Conservation (phyloP, 1,140 invertebrate species). For the Cherax destructor region DNA sequence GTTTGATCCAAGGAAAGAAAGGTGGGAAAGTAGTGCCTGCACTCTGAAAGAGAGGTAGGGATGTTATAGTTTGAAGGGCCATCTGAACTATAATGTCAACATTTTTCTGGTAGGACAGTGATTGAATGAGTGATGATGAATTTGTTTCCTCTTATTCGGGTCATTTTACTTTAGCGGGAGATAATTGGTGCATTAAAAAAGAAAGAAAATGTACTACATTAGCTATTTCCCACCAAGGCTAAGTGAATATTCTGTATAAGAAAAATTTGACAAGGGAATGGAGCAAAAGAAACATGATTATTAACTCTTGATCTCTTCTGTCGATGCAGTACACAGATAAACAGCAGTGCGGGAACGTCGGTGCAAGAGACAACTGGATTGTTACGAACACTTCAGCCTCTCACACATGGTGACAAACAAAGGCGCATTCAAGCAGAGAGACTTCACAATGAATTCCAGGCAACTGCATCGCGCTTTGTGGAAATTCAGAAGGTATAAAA, state of each 20-base stretch:
- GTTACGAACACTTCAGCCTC: conserved; percentile 42
- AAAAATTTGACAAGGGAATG: not conserved
- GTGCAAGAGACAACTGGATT: conserved; percentile 47
- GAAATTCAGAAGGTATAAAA: conserved; percentile 53
- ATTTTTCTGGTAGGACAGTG: no score
- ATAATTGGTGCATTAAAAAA: no score
- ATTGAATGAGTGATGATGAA: no score
- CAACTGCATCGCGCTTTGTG: conserved; percentile 60
- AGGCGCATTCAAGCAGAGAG: conserved; percentile 45
- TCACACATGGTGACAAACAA: conserved; percentile 54
- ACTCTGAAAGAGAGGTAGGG: no score
- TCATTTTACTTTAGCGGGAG: no score
- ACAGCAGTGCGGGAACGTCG: conserved; percentile 48
- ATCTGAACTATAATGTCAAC: no score
- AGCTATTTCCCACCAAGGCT: not conserved
- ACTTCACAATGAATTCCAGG: conserved; percentile 59
- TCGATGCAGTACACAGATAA: conserved; percentile 40
- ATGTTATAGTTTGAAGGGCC: no score
- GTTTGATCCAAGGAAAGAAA: no score
- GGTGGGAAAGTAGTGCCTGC: no score
- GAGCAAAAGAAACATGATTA: not conserved
- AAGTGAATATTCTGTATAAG: not conserved
- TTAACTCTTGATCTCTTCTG: not conserved
- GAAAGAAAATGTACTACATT: no score
- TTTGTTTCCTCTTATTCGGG: no score